These are phyloP conservation scores for Trididemnum nubilum DNA, from an alignment of 23 tunicate genomes.

Conservation along the genomic window DNA sequence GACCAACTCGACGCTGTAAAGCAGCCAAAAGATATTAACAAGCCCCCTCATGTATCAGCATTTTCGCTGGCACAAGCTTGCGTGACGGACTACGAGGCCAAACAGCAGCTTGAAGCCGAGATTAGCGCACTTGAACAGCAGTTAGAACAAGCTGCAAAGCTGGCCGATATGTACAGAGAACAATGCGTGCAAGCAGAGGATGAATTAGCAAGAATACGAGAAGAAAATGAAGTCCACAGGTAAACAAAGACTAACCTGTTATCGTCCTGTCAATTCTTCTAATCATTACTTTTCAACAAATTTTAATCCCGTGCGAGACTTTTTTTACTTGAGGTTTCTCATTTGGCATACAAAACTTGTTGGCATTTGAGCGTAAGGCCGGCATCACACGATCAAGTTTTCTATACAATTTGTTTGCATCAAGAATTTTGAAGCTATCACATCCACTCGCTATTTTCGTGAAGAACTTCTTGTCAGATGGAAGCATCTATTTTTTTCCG, in stretches of 20 bases:
- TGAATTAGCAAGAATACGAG: constrained; percentile 77
- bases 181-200: constrained; percentile 95
- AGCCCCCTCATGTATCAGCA: constrained; percentile 19
- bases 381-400: too few relatives aligned
- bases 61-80: constrained; percentile 41
- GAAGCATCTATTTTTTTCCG: too few relatives aligned
- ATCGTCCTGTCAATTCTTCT: not conserved
- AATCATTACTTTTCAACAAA: not conserved
- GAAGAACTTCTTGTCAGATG: too few relatives aligned
- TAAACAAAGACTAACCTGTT: too few relatives aligned
- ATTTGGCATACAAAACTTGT: too few relatives aligned
- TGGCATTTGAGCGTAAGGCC: too few relatives aligned
- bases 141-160: constrained; percentile 87
- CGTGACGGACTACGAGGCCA: constrained; percentile 67
- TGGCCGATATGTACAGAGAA: constrained; percentile 96
- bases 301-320: not conserved
- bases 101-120: constrained; percentile 80
- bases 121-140: constrained; percentile 53
- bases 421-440: too few relatives aligned
- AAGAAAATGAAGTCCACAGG: constrained; percentile 86
- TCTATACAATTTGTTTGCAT: too few relatives aligned
- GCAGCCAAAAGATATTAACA: constrained; percentile 11
- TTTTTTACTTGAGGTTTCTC: not conserved
- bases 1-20: constrained; percentile 39
- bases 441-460: too few relatives aligned